phyloP scores from a whole-genome alignment of 1,140 invertebrate species.

The Drosophila tristis region DNA sequence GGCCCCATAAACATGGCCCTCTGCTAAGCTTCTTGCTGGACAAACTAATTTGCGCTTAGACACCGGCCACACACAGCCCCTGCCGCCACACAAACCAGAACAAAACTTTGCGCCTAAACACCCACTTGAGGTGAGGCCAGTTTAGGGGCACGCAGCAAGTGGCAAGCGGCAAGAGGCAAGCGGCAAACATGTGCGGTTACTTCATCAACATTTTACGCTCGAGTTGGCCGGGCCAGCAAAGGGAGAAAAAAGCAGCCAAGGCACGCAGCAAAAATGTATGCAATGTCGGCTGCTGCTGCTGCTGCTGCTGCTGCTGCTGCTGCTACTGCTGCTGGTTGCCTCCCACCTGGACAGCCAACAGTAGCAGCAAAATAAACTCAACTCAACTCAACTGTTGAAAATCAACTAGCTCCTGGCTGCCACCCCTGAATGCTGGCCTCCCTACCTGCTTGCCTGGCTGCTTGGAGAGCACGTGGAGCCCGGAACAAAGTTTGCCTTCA shows the following conservation, averaged over 20 bases:
- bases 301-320: not conserved
- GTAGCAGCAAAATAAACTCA: slow-evolving; percentile 71
- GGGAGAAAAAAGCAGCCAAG: slow-evolving; percentile 49
- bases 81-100: not conserved
- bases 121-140: slow-evolving; percentile 49
- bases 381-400: slow-evolving; percentile 79
- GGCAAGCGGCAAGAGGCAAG: slow-evolving; percentile 33
- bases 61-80: slow-evolving; percentile 23
- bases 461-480: slow-evolving; percentile 41
- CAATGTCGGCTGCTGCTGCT: slow-evolving; percentile 37
- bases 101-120: slow-evolving; percentile 71
- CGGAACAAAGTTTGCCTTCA: slow-evolving; percentile 68
- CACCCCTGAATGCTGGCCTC: slow-evolving; percentile 16
- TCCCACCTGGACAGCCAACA: slow-evolving; percentile 55
- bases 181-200: slow-evolving; percentile 70
- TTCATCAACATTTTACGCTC: slow-evolving; percentile 80
- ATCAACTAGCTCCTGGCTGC: slow-evolving; percentile 61
- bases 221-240: slow-evolving; percentile 56
- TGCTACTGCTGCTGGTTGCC: slow-evolving; percentile 6
- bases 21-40: slow-evolving; percentile 47
- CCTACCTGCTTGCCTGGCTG: not conserved
- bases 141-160: slow-evolving; percentile 19
- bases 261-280: slow-evolving; percentile 77
- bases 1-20: slow-evolving; percentile 35
- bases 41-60: slow-evolving; percentile 74